Evolutionary conservation across 2,797 vertebrate genomes (phyloP), one percentile per base, ranked within the genome.

Genomic region (Sebastes taczanowskii): DNA sequence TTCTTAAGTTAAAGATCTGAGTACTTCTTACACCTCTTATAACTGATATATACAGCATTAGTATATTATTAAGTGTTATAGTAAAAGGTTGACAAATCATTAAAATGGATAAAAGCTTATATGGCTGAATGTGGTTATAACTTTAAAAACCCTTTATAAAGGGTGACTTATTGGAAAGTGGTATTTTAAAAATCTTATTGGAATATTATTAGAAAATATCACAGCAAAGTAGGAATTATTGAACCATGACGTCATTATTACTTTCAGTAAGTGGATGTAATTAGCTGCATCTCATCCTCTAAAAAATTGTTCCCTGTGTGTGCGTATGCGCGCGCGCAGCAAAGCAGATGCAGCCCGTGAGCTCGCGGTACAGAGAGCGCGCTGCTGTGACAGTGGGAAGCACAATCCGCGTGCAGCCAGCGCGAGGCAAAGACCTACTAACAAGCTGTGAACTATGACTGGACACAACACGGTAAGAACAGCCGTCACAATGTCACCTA

Each of bases 401-500:
- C 83, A 49, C 87, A 86, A 64, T 74, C 87, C 74, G 86, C 86
- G 86, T 78, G 88, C 81, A 90, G 82, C 60, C 76, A 78, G 81
- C 85, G 88, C 88, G 84, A 90, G 81, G 62, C 74, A 6, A 5
- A 84, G 74, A 89, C 32, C 53, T 6, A 6, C 74, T 16, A n/a
- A 66, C 74, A 3, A 46, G 84, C 79, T 5, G 86, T 14, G 85
- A 78, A 9, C 49, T n/a, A 68, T 77, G 83, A 66, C 13, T 27
- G 79, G 60, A 82, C 61, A 3, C 71, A 4, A 16, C 0, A 76
- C 67, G 90, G 92, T 93, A 89, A 93, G 92, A 77, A 2, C 20
- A 4, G 46, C 59, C 13, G 59, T 49, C 2, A 25, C 2, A 25
- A 3, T 5, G 14, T 10, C 0, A 13, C 58, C 27, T 56, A 38